Base-by-base conservation (phyloP, 1,140 invertebrate species). In the Bombus superbus region DNA sequence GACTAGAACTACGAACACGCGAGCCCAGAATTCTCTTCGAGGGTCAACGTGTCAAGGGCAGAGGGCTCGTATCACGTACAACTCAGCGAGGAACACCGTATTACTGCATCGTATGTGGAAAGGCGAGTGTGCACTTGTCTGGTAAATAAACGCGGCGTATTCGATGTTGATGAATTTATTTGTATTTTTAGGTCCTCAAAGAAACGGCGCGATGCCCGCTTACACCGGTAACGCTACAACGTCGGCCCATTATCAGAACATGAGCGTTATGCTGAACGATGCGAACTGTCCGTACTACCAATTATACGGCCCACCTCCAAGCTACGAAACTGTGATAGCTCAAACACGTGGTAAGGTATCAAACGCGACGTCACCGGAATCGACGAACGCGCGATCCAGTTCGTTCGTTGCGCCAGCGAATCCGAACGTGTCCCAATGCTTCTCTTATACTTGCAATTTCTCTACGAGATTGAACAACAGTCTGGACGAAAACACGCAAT, bases 271-370 rank as follows among this genome's bases (percentile, higher is more conserved):
- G 71, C 79, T 94, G 79, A 94, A 94, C 78, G 93, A 95, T 68
- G 87, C 91, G 25, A 93, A 93, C 91, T 95, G 94, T 71, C 95
- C 95, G 38, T 95, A 95, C 74, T 95, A 95, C 80, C 94, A 95
- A 82, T 87, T 95, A 18, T 95, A 95, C 77, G 95, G 95, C 68
- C 95, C 95, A 44, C 95, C 95, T 15, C 95, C 95, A 28, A 96
- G 95, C 85, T 96, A 96, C 85, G 95, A 96, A 77, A 95, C 95
- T 77, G 95, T 96, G 32, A 95, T 96, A 53, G 94, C 94, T 4
- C 94, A 95, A 78, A 92, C 92, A 11, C 93, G 94, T 9, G 92
- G 93, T 35, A 95, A 95, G 76, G 83, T 92, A 3, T 87, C 91
- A 2, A 88, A 72, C 73, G 91, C 94, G 4, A 89, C 92, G 57